Conservation (phyloP, 2,888 invertebrate species). For the Pristionchus exspectatus region DNA sequence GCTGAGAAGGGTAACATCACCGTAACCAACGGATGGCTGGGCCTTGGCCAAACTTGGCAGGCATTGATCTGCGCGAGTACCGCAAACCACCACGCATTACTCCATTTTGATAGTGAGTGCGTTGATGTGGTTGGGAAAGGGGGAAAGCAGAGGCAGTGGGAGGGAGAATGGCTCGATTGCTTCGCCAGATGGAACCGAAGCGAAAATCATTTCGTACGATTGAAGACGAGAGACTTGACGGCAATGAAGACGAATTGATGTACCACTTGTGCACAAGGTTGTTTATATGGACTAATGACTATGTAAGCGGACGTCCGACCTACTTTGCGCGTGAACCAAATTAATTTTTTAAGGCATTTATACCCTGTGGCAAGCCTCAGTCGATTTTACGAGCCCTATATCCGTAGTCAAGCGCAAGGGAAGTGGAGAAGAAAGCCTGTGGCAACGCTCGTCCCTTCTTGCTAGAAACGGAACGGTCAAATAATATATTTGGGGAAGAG, state of each 20-base stretch:
- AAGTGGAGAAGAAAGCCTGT: not conserved
- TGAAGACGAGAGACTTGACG: not conserved
- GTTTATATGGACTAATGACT: not conserved
- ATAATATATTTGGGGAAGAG: not conserved
- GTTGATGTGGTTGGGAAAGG: not conserved
- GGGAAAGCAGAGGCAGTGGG: not conserved
- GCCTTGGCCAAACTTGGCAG: not conserved
- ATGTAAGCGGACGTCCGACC: not conserved
- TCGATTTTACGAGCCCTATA: not conserved
- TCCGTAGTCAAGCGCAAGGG: not conserved
- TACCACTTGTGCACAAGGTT: not conserved
- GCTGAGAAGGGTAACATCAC: constrained; percentile 2
- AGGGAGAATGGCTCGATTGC: not conserved
- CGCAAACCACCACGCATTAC: not conserved
- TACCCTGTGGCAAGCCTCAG: not conserved
- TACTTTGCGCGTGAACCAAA: not conserved
- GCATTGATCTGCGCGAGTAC: constrained; percentile 21
- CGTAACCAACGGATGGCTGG: not conserved
- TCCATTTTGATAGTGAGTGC: constrained; percentile 2
- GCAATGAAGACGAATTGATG: not conserved
- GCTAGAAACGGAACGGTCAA: not conserved
- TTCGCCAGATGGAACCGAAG: constrained; percentile 4
- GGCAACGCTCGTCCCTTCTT: not conserved
- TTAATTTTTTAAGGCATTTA: too few species aligned
- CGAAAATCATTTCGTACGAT: constrained; percentile 6